phyloP scores from a whole-genome alignment of 2,888 invertebrate species.

The Phytoseiulus persimilis region DNA sequence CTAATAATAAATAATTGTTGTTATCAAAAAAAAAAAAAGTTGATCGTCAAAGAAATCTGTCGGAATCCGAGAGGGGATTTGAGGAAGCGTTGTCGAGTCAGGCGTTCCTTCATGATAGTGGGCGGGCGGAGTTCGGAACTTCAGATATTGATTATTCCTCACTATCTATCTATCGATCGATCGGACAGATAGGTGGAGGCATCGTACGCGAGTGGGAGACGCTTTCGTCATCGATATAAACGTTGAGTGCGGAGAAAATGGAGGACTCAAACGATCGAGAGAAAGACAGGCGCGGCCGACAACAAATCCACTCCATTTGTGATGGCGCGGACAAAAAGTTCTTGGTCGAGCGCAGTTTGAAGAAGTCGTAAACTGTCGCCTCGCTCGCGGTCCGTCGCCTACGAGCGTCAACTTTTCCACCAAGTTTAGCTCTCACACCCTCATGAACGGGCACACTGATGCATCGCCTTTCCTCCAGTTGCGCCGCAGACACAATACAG shows the following conservation, averaged over 20 bases:
- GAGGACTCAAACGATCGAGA: not conserved
- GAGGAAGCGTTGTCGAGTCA: too few relatives aligned
- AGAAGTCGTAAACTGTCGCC: not conserved
- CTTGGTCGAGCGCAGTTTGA: not conserved
- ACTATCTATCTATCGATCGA: too few relatives aligned
- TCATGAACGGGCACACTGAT: not conserved
- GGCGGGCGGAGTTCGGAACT: too few relatives aligned
- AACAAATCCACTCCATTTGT: not conserved
- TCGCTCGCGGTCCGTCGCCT: not conserved
- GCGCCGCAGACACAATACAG: not conserved
- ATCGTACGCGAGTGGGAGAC: too few relatives aligned
- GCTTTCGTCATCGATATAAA: too few relatives aligned
- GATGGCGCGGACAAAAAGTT: not conserved
- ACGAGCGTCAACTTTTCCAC: not conserved
- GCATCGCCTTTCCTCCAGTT: not conserved
- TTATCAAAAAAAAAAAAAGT: too few relatives aligned
- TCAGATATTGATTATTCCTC: too few relatives aligned
- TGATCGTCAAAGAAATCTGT: too few relatives aligned
- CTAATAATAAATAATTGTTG: too few relatives aligned
- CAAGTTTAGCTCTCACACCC: not conserved
- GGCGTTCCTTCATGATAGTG: too few relatives aligned
- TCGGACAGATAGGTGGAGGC: too few relatives aligned
- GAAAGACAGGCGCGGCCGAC: not conserved
- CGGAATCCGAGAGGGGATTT: too few relatives aligned
- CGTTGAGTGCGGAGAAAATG: not conserved